These are phyloP conservation scores for Nyctibius grandis DNA, from an alignment of 2,797 vertebrate species.

Conservation along the genomic window DNA sequence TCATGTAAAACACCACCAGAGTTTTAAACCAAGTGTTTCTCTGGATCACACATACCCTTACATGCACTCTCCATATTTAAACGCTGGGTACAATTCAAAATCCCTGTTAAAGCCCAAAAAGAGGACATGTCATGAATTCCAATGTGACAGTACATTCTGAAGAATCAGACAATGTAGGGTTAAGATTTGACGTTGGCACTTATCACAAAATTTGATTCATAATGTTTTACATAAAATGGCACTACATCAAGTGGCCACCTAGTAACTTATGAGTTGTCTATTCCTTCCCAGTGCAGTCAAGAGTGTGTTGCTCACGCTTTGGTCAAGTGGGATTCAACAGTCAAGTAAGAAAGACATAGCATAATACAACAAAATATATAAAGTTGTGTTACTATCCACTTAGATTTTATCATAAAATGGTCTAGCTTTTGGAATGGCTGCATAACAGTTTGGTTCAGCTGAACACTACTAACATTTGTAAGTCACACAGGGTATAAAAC, in stretches of 20 bases:
- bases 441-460: neutral
- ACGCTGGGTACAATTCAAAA: neutral
- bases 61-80: neutral
- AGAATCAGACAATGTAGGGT: neutral
- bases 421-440: neutral
- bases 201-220: neutral
- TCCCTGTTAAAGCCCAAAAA: neutral
- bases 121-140: neutral
- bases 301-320: neutral
- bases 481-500: neutral
- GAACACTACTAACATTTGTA: neutral
- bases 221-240: neutral
- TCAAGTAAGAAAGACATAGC: neutral
- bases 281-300: neutral
- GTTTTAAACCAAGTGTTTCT: neutral
- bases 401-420: neutral
- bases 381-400: neutral
- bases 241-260: neutral
- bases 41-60: neutral
- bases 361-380: neutral
- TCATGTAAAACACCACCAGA: neutral
- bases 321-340: neutral
- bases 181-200: neutral
- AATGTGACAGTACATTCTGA: neutral
- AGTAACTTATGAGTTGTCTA: neutral